phyloP scores from a whole-genome alignment of 2,113 vertebrate species.

The Delphinapterus leucas region DNA sequence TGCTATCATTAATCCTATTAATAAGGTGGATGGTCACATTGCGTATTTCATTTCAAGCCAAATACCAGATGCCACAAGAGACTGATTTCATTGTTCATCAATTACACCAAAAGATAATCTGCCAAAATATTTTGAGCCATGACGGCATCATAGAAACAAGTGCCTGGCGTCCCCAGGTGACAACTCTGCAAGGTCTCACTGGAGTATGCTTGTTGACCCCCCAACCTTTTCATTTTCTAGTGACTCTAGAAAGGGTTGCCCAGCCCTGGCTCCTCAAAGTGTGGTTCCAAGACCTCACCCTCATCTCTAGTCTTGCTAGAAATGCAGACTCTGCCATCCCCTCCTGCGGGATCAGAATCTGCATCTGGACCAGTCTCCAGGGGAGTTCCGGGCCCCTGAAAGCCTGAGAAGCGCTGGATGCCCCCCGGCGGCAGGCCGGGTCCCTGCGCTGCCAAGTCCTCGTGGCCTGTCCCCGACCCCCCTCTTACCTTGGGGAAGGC shows the following conservation, averaged over 20 bases:
- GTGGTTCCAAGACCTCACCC: neutral
- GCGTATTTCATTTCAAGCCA: neutral
- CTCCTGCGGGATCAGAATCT: neutral
- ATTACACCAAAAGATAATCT: neutral
- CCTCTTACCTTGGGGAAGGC: constrained; percentile 83
- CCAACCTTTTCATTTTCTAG: neutral
- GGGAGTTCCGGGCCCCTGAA: neutral
- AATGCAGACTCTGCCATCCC: neutral
- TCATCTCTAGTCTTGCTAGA: neutral
- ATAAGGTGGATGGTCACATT: neutral
- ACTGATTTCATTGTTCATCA: neutral
- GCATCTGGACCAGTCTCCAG: neutral
- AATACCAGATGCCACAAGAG: neutral
- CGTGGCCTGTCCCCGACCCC: accelerated
- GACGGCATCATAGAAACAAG: neutral
- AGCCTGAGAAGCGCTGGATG: neutral
- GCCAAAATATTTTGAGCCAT: neutral
- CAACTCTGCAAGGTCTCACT: neutral
- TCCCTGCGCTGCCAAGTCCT: neutral
- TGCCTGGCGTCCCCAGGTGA: neutral
- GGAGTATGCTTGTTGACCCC: neutral
- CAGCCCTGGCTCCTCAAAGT: neutral
- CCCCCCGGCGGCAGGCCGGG: neutral
- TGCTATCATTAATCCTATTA: neutral
- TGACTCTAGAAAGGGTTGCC: neutral